These are phyloP conservation scores for Anarrhichthys ocellatus DNA, from an alignment of 2,113 vertebrate species.

Conservation along the genomic window DNA sequence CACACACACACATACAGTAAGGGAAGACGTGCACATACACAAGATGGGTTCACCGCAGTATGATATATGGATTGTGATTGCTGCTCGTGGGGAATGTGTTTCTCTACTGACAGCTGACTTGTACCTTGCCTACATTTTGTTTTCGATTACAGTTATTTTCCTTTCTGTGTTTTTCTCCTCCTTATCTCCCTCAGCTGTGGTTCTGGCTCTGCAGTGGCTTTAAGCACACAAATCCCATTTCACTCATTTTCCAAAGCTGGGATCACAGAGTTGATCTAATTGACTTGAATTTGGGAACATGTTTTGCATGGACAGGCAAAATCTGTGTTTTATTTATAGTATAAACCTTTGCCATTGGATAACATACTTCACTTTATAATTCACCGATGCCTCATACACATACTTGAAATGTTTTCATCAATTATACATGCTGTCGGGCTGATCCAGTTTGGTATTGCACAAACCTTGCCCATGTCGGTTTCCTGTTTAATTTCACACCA, in stretches of 20 bases:
- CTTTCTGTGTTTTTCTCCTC: constrained; percentile 37
- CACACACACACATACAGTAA: constrained; percentile 15
- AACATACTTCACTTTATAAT: constrained; percentile 23
- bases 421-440: constrained; percentile 62
- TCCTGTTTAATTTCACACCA: constrained; percentile 85
- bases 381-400: constrained; percentile 45
- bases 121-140: constrained; percentile 57
- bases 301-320: constrained; percentile 26
- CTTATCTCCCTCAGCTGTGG: constrained; percentile 47
- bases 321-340: background rate
- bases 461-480: constrained; percentile 58
- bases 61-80: constrained; percentile 74
- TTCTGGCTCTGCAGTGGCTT: background rate
- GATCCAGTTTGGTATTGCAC: constrained; percentile 59
- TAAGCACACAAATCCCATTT: constrained; percentile 38
- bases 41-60: constrained; percentile 21
- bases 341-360: background rate
- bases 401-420: constrained; percentile 57
- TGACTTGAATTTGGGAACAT: constrained; percentile 30
- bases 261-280: constrained; percentile 45
- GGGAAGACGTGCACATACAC: constrained; percentile 21
- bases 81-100: constrained; percentile 63
- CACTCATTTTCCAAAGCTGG: constrained; percentile 29
- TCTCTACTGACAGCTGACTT: constrained; percentile 64
- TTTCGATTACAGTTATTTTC: constrained; percentile 55